Base-by-base conservation (phyloP, 2,797 vertebrate genomes). In the Argyrosomus regius region DNA sequence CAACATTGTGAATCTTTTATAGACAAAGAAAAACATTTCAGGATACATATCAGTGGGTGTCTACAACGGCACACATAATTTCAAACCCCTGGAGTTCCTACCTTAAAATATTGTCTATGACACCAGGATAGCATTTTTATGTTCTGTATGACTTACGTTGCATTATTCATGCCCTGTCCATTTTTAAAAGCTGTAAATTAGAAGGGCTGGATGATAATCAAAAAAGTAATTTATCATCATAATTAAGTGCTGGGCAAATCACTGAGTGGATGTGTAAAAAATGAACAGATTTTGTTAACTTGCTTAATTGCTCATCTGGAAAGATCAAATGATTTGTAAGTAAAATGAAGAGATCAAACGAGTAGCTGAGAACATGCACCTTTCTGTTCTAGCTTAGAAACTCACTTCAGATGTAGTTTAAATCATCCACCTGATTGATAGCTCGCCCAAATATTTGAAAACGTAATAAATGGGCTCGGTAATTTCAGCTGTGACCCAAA, bases 131-230 rank as follows among this genome's bases (percentile, higher is more conserved):
- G 45, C 31, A 78, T 61, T 84, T 88, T 75, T 59, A 84, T 76
- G 72, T 84, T 80, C 64, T 75, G 62, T 39, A 61, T 58, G 49
- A 77, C 58, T 75, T 70, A 9, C 41, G 67, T 61, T 89, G 57
- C 78, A 89, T 85, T 86, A 91, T 84, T 78, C 58, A 88, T 80
- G 70, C 56, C 17, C n/a, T 66, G 46, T 57, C 53, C 11, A 66
- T 74, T 89, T 39, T 85, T 39, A 82, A 77, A 82, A 73, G 52
- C 68, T 24, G 62, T 45, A 77, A 75, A 81, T 78, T 68, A 79
- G 54, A 78, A 28, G 48, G 75, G 46, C 68, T 76, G 60, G 80
- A 75, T 81, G 66, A 65, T 80, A 57, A 86, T 88, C 62, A 79
- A 84, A 82, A 81, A 65, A 60, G 64, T 18, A 66, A 85, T 66